Evolutionary conservation across 2,113 vertebrate genomes (phyloP).

Genomic region (Willisornis vidua): DNA sequence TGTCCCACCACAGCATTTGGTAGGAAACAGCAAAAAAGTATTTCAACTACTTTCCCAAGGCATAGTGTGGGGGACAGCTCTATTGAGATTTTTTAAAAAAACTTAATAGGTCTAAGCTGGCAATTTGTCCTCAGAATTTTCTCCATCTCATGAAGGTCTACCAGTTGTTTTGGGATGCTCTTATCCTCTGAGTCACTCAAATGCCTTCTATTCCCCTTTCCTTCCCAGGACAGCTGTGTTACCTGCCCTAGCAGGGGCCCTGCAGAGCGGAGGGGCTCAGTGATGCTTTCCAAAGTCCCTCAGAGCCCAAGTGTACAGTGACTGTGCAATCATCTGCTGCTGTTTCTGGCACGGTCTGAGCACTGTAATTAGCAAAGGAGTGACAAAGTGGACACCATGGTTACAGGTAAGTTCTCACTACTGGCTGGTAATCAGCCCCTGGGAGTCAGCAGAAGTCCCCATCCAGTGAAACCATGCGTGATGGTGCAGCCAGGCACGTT

Average conservation of each 20-base stretch:
- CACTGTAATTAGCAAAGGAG: background rate
- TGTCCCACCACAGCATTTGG: background rate
- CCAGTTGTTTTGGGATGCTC: background rate
- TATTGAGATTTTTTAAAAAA: background rate
- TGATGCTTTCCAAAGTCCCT: background rate
- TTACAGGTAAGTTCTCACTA: background rate
- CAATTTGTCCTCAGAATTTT: background rate
- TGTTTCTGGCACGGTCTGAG: background rate
- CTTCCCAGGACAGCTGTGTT: background rate
- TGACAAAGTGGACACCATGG: background rate
- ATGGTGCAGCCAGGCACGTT: fast-evolving
- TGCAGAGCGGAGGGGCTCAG: background rate
- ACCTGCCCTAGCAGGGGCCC: background rate
- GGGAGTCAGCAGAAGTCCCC: background rate
- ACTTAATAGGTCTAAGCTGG: background rate
- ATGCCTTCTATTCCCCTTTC: background rate
- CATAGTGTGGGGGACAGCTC: background rate
- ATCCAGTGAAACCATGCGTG: fast-evolving
- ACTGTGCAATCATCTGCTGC: background rate
- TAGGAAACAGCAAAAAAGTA: background rate
- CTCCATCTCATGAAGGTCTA: background rate
- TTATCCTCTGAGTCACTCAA: background rate
- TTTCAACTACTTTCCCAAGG: background rate
- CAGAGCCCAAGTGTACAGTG: fast-evolving
- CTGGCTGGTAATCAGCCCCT: background rate